Evolutionary conservation across 2,888 invertebrate species (phyloP).

Genomic region (Gonocerus acuteangulatus): DNA sequence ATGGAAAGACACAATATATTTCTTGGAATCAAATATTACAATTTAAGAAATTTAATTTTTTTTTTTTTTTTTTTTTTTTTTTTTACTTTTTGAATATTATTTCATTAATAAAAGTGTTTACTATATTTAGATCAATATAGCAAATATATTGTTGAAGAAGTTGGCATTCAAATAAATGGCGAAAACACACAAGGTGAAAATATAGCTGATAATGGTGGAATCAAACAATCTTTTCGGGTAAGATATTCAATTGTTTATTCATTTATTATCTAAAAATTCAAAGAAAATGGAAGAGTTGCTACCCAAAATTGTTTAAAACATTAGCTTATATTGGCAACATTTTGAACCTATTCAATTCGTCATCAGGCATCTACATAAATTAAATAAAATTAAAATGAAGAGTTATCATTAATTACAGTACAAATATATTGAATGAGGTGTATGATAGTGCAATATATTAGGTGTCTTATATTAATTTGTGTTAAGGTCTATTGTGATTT

Average conservation of each 20-base stretch:
- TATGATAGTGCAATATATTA: too few relatives aligned
- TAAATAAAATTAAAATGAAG: too few relatives aligned
- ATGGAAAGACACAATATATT: background rate
- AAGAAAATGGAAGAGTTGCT: background rate
- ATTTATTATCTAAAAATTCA: background rate
- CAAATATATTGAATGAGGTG: too few relatives aligned
- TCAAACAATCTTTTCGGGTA: conserved; percentile 75
- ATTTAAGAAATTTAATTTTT: background rate
- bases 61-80: too few relatives aligned
- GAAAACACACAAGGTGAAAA: conserved; percentile 85
- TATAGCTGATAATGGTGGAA: conserved; percentile 92
- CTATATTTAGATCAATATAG: conserved; percentile 83
- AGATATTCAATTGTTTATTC: conserved; percentile 25
- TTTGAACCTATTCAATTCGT: too few relatives aligned
- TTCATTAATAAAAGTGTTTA: background rate
- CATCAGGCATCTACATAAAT: too few relatives aligned
- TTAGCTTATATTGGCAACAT: too few relatives aligned
- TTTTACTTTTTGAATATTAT: background rate
- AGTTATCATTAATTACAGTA: too few relatives aligned
- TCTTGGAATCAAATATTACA: background rate
- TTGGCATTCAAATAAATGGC: conserved; percentile 67
- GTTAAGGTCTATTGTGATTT: too few relatives aligned
- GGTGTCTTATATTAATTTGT: too few relatives aligned
- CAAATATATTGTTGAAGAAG: conserved; percentile 71
- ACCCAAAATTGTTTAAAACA: too few relatives aligned